These are phyloP conservation scores for Brachyptera putata DNA, from an alignment of 2,888 invertebrate genomes.

Conservation along the genomic window DNA sequence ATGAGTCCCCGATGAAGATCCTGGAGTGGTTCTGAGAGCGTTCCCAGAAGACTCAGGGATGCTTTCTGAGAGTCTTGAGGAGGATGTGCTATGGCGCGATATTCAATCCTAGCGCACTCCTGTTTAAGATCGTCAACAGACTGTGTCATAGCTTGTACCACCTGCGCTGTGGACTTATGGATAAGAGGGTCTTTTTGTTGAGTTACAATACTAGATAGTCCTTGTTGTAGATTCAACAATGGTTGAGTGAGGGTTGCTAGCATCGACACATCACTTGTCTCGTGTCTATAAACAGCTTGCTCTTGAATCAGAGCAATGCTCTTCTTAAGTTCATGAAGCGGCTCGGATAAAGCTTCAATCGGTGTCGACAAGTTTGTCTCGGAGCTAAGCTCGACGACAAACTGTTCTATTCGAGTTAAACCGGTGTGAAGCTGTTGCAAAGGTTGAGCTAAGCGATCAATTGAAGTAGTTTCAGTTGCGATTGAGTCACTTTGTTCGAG, in stretches of 20 bases:
- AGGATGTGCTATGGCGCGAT: neutral
- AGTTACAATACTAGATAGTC: neutral
- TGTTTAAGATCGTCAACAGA: slow-evolving; percentile 23
- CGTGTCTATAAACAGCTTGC: slow-evolving; percentile 36
- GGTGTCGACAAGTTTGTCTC: neutral
- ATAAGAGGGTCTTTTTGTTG: neutral
- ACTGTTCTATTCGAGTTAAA: slow-evolving; percentile 20
- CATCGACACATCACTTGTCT: neutral
- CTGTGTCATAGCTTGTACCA: slow-evolving; percentile 16
- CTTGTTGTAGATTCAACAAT: slow-evolving; percentile 29
- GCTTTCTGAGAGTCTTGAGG: neutral
- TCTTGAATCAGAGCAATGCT: slow-evolving; percentile 50
- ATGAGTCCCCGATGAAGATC: slow-evolving; percentile 46
- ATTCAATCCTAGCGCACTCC: slow-evolving; percentile 14
- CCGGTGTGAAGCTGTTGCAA: slow-evolving; percentile 39
- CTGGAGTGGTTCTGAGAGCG: slow-evolving; percentile 44
- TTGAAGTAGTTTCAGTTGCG: slow-evolving; percentile 30
- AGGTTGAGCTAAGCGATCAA: slow-evolving; percentile 44
- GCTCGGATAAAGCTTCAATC: slow-evolving; percentile 18
- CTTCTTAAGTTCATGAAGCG: slow-evolving; percentile 51
- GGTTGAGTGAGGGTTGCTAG: slow-evolving; percentile 32
- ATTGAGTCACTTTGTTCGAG: too few species aligned
- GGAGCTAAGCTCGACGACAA: slow-evolving; percentile 14
- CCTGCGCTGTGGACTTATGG: slow-evolving; percentile 3
- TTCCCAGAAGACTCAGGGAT: slow-evolving; percentile 39